A percentile compares a stretch with the other conserved stretches of the same genome.
Conservation (phyloP, 2,113 vertebrate genomes). For the Podocnemis expansa region DNA sequence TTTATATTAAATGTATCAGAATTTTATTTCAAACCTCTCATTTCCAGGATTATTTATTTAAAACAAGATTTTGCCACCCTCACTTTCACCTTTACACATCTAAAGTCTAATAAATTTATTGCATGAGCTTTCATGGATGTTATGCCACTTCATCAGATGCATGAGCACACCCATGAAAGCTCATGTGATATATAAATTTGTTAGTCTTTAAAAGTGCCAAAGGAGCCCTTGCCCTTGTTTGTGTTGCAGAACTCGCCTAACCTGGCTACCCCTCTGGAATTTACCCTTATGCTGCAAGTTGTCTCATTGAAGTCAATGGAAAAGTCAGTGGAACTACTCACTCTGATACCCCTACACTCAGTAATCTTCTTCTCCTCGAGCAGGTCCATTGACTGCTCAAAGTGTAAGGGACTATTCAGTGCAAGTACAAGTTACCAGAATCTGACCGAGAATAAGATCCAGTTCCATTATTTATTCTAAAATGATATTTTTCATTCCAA, state of each 20-base stretch:
- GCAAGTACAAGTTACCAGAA: not conserved
- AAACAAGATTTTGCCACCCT: not conserved
- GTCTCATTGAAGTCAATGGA: not conserved
- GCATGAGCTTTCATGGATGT: too few relatives aligned
- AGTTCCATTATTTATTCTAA: not conserved
- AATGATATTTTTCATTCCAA: slow-evolving; percentile 2
- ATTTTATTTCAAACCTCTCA: not conserved
- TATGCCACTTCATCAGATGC: too few relatives aligned
- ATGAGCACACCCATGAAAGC: too few relatives aligned
- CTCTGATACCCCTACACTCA: not conserved
- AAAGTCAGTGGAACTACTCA: not conserved
- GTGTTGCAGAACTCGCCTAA: too few relatives aligned
- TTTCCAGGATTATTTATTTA: not conserved
- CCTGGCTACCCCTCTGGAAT: too few relatives aligned
- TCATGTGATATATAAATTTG: too few relatives aligned
- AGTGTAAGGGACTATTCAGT: not conserved
- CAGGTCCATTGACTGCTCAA: not conserved
- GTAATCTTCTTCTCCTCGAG: not conserved
- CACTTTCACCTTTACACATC: not conserved
- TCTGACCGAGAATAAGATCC: not conserved
- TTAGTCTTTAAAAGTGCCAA: too few relatives aligned
- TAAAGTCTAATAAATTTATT: too few relatives aligned
- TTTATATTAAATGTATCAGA: not conserved
- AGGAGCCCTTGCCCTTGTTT: too few relatives aligned
- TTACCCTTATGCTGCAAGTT: not conserved